phyloP scores from a whole-genome alignment of 2,113 vertebrate species.

The Prochilodus magdalenae region DNA sequence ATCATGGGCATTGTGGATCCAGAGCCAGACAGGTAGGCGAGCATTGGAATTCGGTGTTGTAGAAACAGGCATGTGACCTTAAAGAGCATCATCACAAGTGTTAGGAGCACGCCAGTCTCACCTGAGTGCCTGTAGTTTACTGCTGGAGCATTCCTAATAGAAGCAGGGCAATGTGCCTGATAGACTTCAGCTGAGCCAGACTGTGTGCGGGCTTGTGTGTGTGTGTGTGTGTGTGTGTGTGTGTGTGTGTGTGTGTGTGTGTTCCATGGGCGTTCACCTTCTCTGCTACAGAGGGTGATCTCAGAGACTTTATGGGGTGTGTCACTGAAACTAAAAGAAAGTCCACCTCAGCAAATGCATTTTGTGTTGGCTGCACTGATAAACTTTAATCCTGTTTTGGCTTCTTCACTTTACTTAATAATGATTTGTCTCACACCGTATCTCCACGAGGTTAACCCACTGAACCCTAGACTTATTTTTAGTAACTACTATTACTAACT shows the following conservation, averaged over 20 bases:
- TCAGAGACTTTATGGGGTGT: constrained; percentile 18
- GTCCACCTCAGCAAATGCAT: not conserved
- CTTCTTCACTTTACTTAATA: not conserved
- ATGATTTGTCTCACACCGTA: not conserved
- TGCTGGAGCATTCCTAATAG: constrained; percentile 11
- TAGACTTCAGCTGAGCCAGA: not conserved
- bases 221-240: constrained; percentile 6
- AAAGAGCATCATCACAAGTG: not conserved
- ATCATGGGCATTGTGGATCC: constrained; percentile 97
- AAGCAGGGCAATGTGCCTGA: not conserved
- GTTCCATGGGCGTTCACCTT: not conserved
- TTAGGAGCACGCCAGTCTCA: not conserved
- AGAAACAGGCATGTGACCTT: not conserved
- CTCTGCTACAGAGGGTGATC: not conserved
- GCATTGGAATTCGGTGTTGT: not conserved
- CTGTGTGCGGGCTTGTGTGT: not conserved
- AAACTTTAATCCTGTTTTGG: not conserved
- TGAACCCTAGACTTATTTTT: too few species aligned
- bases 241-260: not conserved
- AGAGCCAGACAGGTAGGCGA: constrained; percentile 88
- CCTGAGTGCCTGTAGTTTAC: not conserved
- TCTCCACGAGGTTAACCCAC: too few species aligned
- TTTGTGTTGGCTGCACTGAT: not conserved
- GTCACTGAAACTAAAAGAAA: constrained; percentile 15
- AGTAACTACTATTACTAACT: too few species aligned